Base-by-base conservation (phyloP, 2,888 invertebrate species). In the Drosophila borealis region DNA sequence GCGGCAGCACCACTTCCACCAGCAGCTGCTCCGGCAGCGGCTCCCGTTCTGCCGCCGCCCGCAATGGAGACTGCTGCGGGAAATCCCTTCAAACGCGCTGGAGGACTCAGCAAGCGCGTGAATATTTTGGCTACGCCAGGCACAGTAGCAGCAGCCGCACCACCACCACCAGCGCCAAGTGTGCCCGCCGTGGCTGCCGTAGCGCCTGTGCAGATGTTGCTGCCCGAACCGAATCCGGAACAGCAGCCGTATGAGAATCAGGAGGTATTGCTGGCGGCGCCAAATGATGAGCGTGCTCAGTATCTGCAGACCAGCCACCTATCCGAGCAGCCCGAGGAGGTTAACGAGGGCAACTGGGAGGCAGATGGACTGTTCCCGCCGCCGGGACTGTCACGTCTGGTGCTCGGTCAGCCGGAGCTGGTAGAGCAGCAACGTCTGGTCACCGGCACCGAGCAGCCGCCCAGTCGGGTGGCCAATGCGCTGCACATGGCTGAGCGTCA, bases 291-390 rank as follows among this genome's bases (percentile, higher is more conserved):
- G 81, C 93, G 96, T 64, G 96, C 96, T 90, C 95, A 96, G 90
- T 96, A 96, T 90, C 92, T 96, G 65, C 96, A 96, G 92, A 96
- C 96, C 2, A 96, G 96, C 17, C 96, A 96, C 85, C 91, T 96
- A 49, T 95, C 95, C 2, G 94, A 94, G 78, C 91, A 91, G 73
- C 72, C 74, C 6, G 84, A 82, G 50, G 84, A 81, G 48, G 88
- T 36, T 9, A 45, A 82, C 25, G 90, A 90, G 44, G 75, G 82
- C 53, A 89, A 87, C 59, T 83, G 90, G 55, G 92, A 92, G 69
- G 75, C 85, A 9, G 93, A 94, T 74, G 92, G 93, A 63, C 69
- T 86, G 13, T 92, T 94, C 70, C 95, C 95, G 1, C 95, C 95
- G 3, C 94, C 95, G 0, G 95, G 95, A 0, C 87, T 95, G 10